Conservation (phyloP, 2,888 invertebrate species). For the Parnassius smintheus region DNA sequence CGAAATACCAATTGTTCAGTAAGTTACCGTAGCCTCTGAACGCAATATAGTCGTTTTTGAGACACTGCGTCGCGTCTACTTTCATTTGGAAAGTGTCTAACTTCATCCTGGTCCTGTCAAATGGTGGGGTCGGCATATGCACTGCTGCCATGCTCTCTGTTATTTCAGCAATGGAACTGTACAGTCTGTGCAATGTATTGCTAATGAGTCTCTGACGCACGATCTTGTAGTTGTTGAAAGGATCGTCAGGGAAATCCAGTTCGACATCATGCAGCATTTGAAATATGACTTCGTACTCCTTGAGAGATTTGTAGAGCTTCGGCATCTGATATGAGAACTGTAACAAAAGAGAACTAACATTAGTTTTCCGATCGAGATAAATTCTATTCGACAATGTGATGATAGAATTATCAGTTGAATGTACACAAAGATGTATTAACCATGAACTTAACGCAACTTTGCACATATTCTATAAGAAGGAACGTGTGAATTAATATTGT, state of each 20-base stretch:
- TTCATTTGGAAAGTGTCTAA: slow-evolving; percentile 58
- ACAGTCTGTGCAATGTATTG: slow-evolving; percentile 65
- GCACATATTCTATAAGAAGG: slow-evolving; percentile 26
- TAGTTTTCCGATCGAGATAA: slow-evolving; percentile 27
- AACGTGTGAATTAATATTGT: slow-evolving; percentile 35
- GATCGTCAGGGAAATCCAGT: slow-evolving; percentile 64
- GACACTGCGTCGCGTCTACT: slow-evolving; percentile 76
- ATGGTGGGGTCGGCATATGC: slow-evolving; percentile 54
- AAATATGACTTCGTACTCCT: slow-evolving; percentile 64
- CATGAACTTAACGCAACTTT: slow-evolving; percentile 26
- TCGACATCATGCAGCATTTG: slow-evolving; percentile 56
- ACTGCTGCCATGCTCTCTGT: slow-evolving; percentile 64
- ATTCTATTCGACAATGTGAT: slow-evolving; percentile 1
- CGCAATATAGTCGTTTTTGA: slow-evolving; percentile 83
- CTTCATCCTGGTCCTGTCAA: slow-evolving; percentile 60
- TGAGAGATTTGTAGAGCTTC: slow-evolving; percentile 76
- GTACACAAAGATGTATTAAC: slow-evolving; percentile 16
- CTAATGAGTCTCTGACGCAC: slow-evolving; percentile 62
- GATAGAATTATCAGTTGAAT: slow-evolving; percentile 1
- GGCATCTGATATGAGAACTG: slow-evolving; percentile 81
- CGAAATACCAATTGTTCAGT: slow-evolving; percentile 81
- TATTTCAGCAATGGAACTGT: slow-evolving; percentile 81
- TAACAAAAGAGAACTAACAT: slow-evolving; percentile 59
- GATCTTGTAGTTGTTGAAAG: slow-evolving; percentile 65
- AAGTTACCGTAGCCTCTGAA: slow-evolving; percentile 81